Evolutionary conservation across 2,113 vertebrate genomes (phyloP).

Genomic region (Nyctereutes procyonoides): DNA sequence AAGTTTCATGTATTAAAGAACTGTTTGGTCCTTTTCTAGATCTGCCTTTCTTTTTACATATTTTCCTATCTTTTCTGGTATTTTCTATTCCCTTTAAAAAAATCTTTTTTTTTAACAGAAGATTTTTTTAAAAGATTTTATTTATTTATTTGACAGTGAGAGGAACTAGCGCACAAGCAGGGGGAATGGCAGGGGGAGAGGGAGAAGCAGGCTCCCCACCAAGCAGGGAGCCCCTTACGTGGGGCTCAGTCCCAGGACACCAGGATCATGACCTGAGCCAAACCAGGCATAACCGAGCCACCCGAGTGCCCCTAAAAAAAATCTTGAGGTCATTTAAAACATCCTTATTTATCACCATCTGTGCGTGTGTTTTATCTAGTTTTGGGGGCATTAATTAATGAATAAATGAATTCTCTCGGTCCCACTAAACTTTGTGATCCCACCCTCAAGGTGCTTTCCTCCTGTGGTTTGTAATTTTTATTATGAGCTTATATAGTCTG

Average conservation of each 20-base stretch:
- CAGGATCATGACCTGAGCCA: no score
- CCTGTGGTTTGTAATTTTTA: background rate
- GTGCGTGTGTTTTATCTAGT: background rate
- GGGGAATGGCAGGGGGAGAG: no score
- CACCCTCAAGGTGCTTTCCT: background rate
- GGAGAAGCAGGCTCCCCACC: no score
- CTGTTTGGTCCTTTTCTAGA: background rate
- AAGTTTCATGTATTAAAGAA: background rate
- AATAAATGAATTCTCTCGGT: background rate
- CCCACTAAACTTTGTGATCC: background rate
- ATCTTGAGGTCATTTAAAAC: conserved; percentile 16
- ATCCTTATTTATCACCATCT: background rate
- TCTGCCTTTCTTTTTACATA: background rate
- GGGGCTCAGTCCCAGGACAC: no score
- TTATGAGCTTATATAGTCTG: background rate
- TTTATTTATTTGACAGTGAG: no score
- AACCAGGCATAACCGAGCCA: no score
- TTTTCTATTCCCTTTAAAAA: background rate
- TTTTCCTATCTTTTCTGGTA: background rate
- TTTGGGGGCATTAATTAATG: background rate
- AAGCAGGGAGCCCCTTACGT: no score
- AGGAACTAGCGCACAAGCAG: no score
- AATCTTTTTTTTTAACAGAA: background rate
- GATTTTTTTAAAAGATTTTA: no score
- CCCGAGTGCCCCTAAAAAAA: background rate